A percentile compares a stretch with the other conserved stretches of the same genome.
These are phyloP conservation scores for Trichechus manatus DNA, from an alignment of 2,113 vertebrate genomes.

Conservation along the genomic window DNA sequence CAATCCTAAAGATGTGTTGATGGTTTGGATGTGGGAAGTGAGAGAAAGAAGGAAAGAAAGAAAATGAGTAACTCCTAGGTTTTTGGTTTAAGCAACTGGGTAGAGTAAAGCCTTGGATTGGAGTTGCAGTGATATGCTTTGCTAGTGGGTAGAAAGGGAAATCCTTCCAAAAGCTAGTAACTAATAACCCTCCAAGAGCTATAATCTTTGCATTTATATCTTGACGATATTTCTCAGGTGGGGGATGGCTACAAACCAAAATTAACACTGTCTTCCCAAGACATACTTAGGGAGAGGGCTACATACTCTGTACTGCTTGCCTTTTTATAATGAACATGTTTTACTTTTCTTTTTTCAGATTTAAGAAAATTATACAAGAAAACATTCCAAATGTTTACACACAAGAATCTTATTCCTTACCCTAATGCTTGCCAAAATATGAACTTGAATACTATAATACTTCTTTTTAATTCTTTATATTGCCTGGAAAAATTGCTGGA, in stretches of 20 bases:
- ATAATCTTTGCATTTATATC: background rate
- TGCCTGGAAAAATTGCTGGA: slow-evolving; percentile 24
- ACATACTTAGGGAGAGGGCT: background rate
- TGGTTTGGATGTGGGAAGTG: background rate
- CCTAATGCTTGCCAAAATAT: background rate
- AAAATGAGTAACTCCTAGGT: background rate
- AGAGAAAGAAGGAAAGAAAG: background rate
- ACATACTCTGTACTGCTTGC: background rate
- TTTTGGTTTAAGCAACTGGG: background rate
- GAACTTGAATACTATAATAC: background rate
- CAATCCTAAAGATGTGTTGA: background rate
- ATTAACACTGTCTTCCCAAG: background rate
- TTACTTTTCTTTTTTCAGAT: background rate
- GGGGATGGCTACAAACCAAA: slow-evolving; percentile 10
- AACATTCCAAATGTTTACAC: slow-evolving; percentile 30
- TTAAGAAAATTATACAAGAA: slow-evolving; percentile 41
- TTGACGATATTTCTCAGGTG: background rate
- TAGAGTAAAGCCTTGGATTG: background rate
- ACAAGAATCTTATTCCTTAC: background rate
- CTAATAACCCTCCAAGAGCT: background rate
- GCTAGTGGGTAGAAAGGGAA: background rate
- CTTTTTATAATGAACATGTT: background rate
- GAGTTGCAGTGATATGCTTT: background rate
- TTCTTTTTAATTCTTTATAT: slow-evolving; percentile 19
- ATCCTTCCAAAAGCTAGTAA: background rate